Percentiles rank a stretch among this genome's conserved stretches.
These are phyloP conservation scores for Desmophyllum pertusum DNA, from an alignment of 92 coral and sea anemone species.

Conservation along the genomic window DNA sequence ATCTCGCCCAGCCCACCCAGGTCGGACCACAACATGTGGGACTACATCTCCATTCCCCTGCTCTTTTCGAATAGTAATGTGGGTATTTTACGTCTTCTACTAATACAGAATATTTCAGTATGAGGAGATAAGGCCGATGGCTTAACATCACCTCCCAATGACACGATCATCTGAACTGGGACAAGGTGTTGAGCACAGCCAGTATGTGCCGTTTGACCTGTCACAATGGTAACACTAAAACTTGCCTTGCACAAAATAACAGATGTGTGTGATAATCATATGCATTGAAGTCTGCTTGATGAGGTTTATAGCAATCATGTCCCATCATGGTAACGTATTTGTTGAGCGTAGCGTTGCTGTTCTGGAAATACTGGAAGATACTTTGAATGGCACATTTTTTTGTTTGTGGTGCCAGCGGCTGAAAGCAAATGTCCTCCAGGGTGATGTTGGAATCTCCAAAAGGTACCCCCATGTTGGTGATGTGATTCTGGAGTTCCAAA, in stretches of 20 bases:
- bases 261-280: conserved; percentile 68
- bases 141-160: no score
- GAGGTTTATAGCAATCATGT: conserved; percentile 8
- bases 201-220: no score
- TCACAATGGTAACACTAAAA: not conserved
- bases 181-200: no score
- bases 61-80: no score
- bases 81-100: no score
- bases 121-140: no score
- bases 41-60: no score
- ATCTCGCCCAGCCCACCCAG: no score
- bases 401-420: conserved; percentile 85
- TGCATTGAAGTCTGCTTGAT: not conserved
- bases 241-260: conserved; percentile 66
- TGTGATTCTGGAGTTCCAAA: conserved; percentile 63
- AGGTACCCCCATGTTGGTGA: conserved; percentile 69
- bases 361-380: conserved; percentile 91
- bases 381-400: conserved; percentile 84
- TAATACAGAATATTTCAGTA: no score
- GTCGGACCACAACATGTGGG: no score
- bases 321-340: conserved; percentile 56
- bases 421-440: conserved; percentile 81
- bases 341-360: conserved; percentile 68
- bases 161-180: no score
- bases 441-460: conserved; percentile 71